Evolutionary conservation across 2,113 vertebrate species (phyloP).

Genomic region (Ovibos moschatus): DNA sequence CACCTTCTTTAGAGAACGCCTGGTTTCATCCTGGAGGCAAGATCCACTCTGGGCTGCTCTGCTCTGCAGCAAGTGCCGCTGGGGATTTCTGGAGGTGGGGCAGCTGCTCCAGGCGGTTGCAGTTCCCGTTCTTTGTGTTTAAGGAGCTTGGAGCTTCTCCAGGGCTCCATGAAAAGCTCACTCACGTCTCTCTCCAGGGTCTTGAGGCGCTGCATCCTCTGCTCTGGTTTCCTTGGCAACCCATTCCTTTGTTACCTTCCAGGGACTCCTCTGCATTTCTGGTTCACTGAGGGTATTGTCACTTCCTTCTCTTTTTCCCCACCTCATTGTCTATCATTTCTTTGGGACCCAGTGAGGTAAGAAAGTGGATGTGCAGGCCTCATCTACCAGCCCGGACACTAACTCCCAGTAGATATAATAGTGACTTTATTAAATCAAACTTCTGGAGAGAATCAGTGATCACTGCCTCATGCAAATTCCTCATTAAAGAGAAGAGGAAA

Average conservation of each 20-base stretch:
- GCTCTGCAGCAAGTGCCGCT: neutral
- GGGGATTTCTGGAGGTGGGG: neutral
- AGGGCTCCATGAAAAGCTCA: neutral
- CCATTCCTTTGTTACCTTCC: neutral
- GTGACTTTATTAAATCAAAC: neutral
- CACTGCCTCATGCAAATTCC: neutral
- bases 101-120: neutral
- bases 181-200: neutral
- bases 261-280: neutral
- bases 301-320: neutral
- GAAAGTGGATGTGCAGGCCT: neutral
- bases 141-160: neutral
- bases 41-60: neutral
- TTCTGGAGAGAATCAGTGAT: neutral
- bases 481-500: neutral
- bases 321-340: neutral
- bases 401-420: neutral
- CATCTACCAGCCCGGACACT: neutral
- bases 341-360: neutral
- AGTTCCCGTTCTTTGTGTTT: neutral
- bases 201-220: neutral
- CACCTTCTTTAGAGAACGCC: neutral
- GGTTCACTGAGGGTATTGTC: neutral
- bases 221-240: neutral
- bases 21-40: neutral